These are phyloP conservation scores for Drosophila parvula DNA, from an alignment of 1,140 invertebrate genomes.

Conservation along the genomic window DNA sequence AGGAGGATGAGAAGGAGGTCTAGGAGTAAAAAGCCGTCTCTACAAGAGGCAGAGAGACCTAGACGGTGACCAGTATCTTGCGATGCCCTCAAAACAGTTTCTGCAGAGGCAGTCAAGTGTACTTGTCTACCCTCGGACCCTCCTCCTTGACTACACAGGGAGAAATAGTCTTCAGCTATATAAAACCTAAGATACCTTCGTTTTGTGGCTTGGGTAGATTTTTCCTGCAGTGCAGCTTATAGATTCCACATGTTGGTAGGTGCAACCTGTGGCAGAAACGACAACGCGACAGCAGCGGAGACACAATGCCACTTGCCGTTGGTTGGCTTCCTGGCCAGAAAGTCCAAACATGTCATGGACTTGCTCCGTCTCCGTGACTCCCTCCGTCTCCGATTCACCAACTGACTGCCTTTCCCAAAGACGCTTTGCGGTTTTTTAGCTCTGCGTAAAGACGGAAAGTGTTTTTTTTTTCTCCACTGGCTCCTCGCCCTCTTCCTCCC, in stretches of 20 bases:
- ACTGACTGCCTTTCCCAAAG: constrained; percentile 60
- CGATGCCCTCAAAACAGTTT: constrained; percentile 63
- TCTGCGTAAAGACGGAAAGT: constrained; percentile 72
- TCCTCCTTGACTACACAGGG: constrained; percentile 11
- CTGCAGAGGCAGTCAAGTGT: constrained; percentile 34
- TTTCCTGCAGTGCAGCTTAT: constrained; percentile 23
- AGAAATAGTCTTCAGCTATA: neutral
- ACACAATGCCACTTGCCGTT: constrained; percentile 60
- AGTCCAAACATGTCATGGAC: constrained; percentile 73
- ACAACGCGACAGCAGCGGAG: constrained; percentile 34
- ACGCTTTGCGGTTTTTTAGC: constrained; percentile 59
- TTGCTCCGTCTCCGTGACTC: constrained; percentile 30
- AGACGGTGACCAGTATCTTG: constrained; percentile 34
- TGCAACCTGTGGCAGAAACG: constrained; percentile 52
- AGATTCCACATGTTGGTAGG: constrained; percentile 48
- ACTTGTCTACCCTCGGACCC: constrained; percentile 8
- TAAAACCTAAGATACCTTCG: neutral
- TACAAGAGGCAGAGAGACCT: constrained; percentile 4
- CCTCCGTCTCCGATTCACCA: constrained; percentile 25
- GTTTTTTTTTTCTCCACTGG: constrained; percentile 50
- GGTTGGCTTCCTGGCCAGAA: constrained; percentile 75
- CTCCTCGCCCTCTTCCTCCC: constrained; percentile 7
- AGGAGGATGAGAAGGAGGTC: constrained; percentile 1
- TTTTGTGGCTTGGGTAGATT: neutral
- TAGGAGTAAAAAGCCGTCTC: constrained; percentile 5